A percentile compares a stretch with the other conserved stretches of the same genome.
Conservation (phyloP, 2,113 vertebrate genomes). For the Apus apus region DNA sequence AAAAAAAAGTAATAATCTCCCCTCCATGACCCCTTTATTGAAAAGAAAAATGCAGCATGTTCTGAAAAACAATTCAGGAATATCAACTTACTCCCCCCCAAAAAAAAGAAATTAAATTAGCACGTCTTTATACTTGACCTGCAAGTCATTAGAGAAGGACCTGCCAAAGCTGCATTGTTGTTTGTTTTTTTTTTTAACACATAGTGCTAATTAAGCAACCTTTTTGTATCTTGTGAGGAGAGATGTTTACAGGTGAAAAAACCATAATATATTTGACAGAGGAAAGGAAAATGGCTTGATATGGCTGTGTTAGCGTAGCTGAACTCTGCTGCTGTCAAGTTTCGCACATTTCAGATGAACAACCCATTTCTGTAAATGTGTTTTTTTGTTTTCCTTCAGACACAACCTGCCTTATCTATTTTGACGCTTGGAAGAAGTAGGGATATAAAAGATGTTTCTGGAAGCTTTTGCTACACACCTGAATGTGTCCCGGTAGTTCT, state of each 20-base stretch:
- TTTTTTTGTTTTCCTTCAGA: slow-evolving; percentile 55
- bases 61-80: not conserved
- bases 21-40: fast-evolving
- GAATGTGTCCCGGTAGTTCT: slow-evolving; percentile 50
- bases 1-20: not conserved
- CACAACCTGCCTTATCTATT: slow-evolving; percentile 65
- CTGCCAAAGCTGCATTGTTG: slow-evolving; percentile 59
- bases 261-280: slow-evolving; percentile 66
- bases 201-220: slow-evolving; percentile 66
- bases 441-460: not conserved
- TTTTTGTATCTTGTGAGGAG: slow-evolving; percentile 67
- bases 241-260: slow-evolving; percentile 76
- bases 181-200: not conserved
- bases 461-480: not conserved
- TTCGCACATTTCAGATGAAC: slow-evolving; percentile 55
- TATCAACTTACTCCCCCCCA: not conserved
- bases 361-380: slow-evolving; percentile 33
- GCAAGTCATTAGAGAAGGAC: slow-evolving; percentile 12
- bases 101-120: not conserved
- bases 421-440: slow-evolving; percentile 11
- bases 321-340: slow-evolving; percentile 54
- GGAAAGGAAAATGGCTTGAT: slow-evolving; percentile 47
- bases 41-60: not conserved
- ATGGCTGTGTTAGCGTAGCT: slow-evolving; percentile 48
- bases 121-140: not conserved